Conservation (phyloP, 2,113 vertebrate species). For the Octodon degus region DNA sequence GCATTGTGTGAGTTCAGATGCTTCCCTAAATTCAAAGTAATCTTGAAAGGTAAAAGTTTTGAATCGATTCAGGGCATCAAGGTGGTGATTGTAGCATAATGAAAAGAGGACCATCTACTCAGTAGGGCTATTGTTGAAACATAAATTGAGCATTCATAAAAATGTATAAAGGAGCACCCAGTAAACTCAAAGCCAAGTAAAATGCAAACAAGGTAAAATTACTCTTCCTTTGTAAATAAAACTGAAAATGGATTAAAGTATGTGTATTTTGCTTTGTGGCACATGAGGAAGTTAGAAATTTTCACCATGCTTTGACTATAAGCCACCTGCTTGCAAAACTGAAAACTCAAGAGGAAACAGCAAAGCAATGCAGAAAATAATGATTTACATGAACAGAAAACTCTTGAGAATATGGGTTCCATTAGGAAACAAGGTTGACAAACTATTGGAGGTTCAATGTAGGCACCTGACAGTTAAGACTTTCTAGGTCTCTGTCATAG, state of each 20-base stretch:
- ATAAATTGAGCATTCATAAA: background rate
- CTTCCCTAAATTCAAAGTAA: background rate
- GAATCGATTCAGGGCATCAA: background rate
- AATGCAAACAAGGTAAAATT: background rate
- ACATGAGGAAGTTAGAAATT: background rate
- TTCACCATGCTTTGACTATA: background rate
- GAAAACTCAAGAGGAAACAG: background rate
- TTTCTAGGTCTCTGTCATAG: background rate
- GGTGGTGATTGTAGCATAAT: background rate
- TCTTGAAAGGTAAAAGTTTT: background rate
- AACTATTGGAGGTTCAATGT: background rate
- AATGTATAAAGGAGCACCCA: background rate
- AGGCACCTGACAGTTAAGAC: background rate
- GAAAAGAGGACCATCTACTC: background rate
- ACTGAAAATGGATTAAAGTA: background rate
- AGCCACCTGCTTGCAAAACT: background rate
- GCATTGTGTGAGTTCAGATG: background rate
- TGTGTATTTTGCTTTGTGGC: rapidly evolving
- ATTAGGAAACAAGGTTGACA: background rate
- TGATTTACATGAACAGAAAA: background rate
- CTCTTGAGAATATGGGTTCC: background rate
- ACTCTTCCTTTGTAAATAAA: background rate
- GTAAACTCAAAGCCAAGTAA: background rate
- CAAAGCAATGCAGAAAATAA: background rate
- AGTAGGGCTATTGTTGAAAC: background rate